Base-by-base conservation (phyloP, 2,797 vertebrate species). In the Bucorvus abyssinicus region DNA sequence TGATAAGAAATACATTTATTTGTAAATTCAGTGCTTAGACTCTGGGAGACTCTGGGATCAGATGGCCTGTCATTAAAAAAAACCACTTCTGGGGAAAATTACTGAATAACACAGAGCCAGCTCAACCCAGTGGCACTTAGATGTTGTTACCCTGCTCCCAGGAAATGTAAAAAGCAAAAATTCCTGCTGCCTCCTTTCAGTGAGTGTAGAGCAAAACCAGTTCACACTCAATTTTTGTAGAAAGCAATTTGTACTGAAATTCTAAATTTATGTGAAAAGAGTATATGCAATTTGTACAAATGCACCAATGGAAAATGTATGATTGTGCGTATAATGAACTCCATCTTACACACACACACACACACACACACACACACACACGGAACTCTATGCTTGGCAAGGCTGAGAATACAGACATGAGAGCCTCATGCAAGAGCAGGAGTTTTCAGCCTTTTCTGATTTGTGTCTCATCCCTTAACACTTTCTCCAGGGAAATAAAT, bases 41-140 rank as follows among this genome's bases (percentile, higher is more conserved):
- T 10, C 38, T 49, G 49, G 88, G 77, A 93, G 88, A 87, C 27
- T 56, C 63, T 64, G 88, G 70, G 88, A 95, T 96, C 90, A 96
- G 88, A 95, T 93, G 93, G 93, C 90, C 94, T 89, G 52, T 76
- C 86, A 89, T 96, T 92, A 90, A 93, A 97, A 94, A 74, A 95
- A 95, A 82, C 38, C 27, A 55, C 90, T 94, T 94, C 81, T 95
- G 95, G 84, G 94, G 56, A 86, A 94, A 95, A 95, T 84, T 84
- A 89, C 60, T 68, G 73, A 94, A 55, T 56, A 91, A 49, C 24
- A 73, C 63, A 86, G 20, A 90, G 67, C 87, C 91, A 96, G 90
- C 70, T 93, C 59, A 91, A 89, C 88, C 67, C 77, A 94, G 80
- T 30, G 83, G 88, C 81, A 83, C 71, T 90, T 49, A 47, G 82